Evolutionary conservation across 2,888 invertebrate genomes (phyloP).

Genomic region (Dendrolimus pini): DNA sequence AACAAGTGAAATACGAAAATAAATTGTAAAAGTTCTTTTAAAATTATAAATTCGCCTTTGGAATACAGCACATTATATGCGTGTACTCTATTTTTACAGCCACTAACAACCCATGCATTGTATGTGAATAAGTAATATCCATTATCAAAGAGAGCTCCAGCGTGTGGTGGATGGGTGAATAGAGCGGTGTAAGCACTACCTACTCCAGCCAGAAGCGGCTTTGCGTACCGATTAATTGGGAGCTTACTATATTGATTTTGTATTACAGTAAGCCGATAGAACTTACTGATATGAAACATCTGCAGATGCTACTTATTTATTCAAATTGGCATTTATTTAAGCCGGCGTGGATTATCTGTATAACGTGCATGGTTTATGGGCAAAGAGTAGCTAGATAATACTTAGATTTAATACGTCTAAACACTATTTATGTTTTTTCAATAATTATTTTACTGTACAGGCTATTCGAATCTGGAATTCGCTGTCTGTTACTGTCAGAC

Average conservation of each 20-base stretch:
- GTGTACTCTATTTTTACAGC: too few relatives aligned
- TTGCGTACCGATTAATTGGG: constrained; percentile 58
- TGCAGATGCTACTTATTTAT: constrained; percentile 49
- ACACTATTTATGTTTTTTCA: too few relatives aligned
- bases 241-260: constrained; percentile 66
- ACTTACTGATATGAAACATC: constrained; percentile 45
- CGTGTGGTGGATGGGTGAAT: constrained; percentile 15
- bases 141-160: constrained; percentile 28
- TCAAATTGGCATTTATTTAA: constrained; percentile 30
- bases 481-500: too few relatives aligned
- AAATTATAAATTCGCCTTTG: too few relatives aligned
- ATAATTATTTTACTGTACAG: too few relatives aligned
- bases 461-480: too few relatives aligned
- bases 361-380: constrained; percentile 17
- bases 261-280: constrained; percentile 56
- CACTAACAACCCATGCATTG: constrained; percentile 2
- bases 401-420: too few relatives aligned
- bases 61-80: too few relatives aligned
- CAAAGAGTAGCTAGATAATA: constrained; percentile 5
- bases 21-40: too few relatives aligned
- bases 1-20: too few relatives aligned
- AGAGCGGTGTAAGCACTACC: constrained; percentile 23
- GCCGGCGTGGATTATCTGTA: constrained; percentile 1
- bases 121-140: constrained; percentile 38
- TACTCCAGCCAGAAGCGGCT: constrained; percentile 36